phyloP scores from a whole-genome alignment of 2,113 vertebrate genomes.

The Galbula dea region DNA sequence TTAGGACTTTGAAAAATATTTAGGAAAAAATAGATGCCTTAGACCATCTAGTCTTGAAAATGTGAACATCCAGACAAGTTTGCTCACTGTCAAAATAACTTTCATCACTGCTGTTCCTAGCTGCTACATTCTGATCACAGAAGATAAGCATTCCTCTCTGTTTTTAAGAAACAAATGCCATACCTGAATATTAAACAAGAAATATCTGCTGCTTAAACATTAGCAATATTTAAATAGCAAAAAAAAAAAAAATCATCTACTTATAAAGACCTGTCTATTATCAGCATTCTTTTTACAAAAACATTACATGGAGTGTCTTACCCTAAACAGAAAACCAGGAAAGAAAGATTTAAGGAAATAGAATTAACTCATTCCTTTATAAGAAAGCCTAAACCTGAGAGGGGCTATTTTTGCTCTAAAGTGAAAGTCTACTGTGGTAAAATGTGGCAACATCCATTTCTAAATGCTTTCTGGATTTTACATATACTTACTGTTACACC shows the following conservation, averaged over 20 bases:
- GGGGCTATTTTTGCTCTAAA: not conserved
- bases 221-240: not conserved
- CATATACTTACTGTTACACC: not conserved
- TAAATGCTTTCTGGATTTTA: not conserved
- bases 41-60: conserved; percentile 46
- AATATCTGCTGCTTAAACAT: not conserved
- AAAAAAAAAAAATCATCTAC: not conserved
- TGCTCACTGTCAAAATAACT: conserved; percentile 16
- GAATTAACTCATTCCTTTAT: not conserved
- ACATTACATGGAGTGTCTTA: not conserved
- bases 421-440: not conserved
- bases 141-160: not conserved
- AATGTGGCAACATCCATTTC: not conserved
- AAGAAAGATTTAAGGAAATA: not conserved
- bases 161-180: conserved; percentile 3
- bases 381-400: not conserved
- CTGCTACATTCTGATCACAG: not conserved
- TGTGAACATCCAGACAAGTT: conserved; percentile 43
- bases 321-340: not conserved
- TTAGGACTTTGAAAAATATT: conserved; percentile 52
- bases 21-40: conserved; percentile 41
- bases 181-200: not conserved
- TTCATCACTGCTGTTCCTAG: conserved; percentile 18
- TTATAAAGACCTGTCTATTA: not conserved
- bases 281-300: not conserved